These are phyloP conservation scores for Erebia aethiops DNA, from an alignment of 2,888 invertebrate genomes.

Conservation along the genomic window DNA sequence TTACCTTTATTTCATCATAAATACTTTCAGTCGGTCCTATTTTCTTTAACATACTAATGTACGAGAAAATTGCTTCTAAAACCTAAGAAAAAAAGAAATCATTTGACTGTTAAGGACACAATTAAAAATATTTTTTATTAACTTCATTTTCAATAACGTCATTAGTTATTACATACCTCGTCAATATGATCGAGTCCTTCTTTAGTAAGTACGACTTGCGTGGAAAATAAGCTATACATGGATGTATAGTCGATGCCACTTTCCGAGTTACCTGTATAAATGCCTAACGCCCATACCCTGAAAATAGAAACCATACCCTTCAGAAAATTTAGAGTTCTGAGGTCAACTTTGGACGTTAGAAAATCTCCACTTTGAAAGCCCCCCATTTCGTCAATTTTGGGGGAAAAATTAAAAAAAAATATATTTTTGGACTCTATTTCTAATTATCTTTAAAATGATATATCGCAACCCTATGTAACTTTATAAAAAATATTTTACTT, in stretches of 20 bases:
- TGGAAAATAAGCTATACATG: constrained; percentile 88
- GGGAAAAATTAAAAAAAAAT: no score
- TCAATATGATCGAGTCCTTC: constrained; percentile 88
- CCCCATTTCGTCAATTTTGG: no score
- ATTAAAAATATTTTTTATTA: neutral
- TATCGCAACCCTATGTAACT: no score
- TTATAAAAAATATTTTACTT: no score
- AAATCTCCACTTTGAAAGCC: no score
- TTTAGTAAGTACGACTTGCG: constrained; percentile 90
- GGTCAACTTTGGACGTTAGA: no score
- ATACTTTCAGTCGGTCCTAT: constrained; percentile 87
- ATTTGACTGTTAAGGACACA: neutral
- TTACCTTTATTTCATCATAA: constrained; percentile 86
- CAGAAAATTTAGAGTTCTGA: no score
- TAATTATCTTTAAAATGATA: no score
- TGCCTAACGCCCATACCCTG: constrained; percentile 89
- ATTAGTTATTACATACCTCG: constrained; percentile 63
- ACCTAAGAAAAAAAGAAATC: constrained; percentile 78
- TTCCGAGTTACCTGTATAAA: constrained; percentile 88
- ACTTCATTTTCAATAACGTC: neutral
- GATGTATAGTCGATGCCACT: constrained; percentile 91
- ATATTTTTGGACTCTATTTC: no score
- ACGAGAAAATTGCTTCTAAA: constrained; percentile 89
- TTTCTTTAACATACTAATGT: constrained; percentile 87
- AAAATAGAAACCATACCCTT: no score